Evolutionary conservation across 2,797 vertebrate species (phyloP), one percentile per base, ranked within the genome.

Genomic region (Amniataba percoides): DNA sequence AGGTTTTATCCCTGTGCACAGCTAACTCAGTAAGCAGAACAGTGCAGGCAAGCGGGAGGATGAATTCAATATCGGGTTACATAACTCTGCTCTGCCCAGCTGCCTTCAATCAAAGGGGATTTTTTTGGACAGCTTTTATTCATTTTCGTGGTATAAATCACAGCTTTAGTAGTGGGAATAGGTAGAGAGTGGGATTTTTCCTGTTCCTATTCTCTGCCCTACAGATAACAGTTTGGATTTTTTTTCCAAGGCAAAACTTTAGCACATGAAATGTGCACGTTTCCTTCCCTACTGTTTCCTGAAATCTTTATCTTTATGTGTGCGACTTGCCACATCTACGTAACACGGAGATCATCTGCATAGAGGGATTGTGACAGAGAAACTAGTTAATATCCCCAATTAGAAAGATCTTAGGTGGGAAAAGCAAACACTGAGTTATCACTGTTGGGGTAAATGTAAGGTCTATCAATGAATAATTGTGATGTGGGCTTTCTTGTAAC

Each of bases 1-100:
- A 1, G 3, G 11, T 77, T 43, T 71, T 14, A 21, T 79, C 27
- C n/a, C 0, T 53, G 69, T 77, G 31, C 42, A 18, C 70, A 45
- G 7, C 65, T 23, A 31, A 2, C 52, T 76, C 74, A 46, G 62
- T 18, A 53, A 81, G 61, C 48, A 81, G 49, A 86, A 6, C n/a
- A 3, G 57, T 60, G n/a, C 62, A n/a, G 70, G 45, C 34, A 0
- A 27, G 31, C 64, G 64, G 63, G 51, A 70, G 72, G 78, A 84
- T 77, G 71, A 82, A 84, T 82, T 87, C 77, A 77, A 60, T 74
- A 83, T 87, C 73, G 51, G 31, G 66, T 92, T 91, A 81, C 81
- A 71, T 84, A 90, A 92, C 83, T 39, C 49, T 9, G 21, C 19
- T 11, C 65, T 58, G 71, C 64, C 70, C 87, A 88, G 85, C 86